These are phyloP conservation scores for Clinocottus analis DNA, from an alignment of 2,113 vertebrate genomes.

Conservation along the genomic window DNA sequence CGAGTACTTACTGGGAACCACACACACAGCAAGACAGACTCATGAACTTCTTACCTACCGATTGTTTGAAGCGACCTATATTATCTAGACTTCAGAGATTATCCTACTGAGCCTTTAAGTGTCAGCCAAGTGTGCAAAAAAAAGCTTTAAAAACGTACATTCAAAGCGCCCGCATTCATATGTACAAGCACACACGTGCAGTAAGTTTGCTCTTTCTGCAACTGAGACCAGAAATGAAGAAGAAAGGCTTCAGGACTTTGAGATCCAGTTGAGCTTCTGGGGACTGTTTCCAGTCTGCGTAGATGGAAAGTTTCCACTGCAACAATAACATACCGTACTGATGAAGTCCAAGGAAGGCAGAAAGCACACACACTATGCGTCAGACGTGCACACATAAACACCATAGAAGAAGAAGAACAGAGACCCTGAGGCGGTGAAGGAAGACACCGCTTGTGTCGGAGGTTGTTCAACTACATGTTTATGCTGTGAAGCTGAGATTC, in stretches of 20 bases:
- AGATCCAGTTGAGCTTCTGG: slow-evolving; percentile 37
- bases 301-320: slow-evolving; percentile 63
- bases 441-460: neutral
- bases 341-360: slow-evolving; percentile 53
- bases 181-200: neutral
- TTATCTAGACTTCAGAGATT: slow-evolving; percentile 12
- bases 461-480: neutral
- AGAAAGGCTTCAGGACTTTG: slow-evolving; percentile 3
- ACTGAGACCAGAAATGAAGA: slow-evolving; percentile 28
- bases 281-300: slow-evolving; percentile 39
- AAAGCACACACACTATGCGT: neutral
- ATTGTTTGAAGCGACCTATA: slow-evolving; percentile 1
- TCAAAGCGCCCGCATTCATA: slow-evolving; percentile 15
- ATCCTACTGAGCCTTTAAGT: slow-evolving; percentile 6
- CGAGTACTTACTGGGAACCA: neutral
- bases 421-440: neutral
- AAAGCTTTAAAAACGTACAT: slow-evolving; percentile 21
- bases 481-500: neutral
- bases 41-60: neutral
- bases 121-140: slow-evolving; percentile 12
- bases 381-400: neutral
- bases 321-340: slow-evolving; percentile 60
- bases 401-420: neutral
- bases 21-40: neutral
- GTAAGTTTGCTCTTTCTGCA: slow-evolving; percentile 15